These are phyloP conservation scores for Hozukius guyotensis DNA, from an alignment of 2,797 vertebrate genomes.

Conservation along the genomic window DNA sequence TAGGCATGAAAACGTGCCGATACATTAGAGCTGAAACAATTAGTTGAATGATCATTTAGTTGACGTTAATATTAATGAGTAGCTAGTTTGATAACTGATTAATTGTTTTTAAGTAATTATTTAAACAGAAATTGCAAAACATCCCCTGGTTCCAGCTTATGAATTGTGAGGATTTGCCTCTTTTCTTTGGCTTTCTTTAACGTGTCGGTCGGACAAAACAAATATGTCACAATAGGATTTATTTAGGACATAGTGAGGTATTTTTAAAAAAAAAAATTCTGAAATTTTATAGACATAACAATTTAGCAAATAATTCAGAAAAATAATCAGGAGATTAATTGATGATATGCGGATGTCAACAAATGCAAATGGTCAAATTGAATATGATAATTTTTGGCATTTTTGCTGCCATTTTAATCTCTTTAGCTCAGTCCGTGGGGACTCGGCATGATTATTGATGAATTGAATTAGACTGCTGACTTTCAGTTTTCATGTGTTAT, in stretches of 20 bases:
- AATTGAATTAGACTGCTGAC: neutral
- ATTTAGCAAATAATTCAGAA: neutral
- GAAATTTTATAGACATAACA: too few relatives aligned
- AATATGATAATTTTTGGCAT: neutral
- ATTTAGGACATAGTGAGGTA: neutral
- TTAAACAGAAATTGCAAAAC: neutral
- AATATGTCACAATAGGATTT: too few relatives aligned
- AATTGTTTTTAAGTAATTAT: too few relatives aligned
- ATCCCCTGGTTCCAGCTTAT: neutral
- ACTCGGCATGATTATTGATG: neutral
- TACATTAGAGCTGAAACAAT: neutral
- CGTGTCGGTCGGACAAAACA: too few relatives aligned
- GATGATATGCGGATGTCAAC: neutral
- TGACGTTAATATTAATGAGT: neutral
- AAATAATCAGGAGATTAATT: neutral
- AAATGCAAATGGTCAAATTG: neutral
- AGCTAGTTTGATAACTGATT: neutral
- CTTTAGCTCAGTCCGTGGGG: neutral
- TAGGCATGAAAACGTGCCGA: neutral
- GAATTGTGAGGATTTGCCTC: neutral
- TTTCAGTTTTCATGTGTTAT: neutral
- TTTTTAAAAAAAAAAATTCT: too few relatives aligned
- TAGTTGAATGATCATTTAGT: neutral
- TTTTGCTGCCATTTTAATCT: neutral
- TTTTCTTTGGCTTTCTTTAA: neutral